Evolutionary conservation across 2,113 vertebrate species (phyloP).

Genomic region (Dryoscopus gambensis): DNA sequence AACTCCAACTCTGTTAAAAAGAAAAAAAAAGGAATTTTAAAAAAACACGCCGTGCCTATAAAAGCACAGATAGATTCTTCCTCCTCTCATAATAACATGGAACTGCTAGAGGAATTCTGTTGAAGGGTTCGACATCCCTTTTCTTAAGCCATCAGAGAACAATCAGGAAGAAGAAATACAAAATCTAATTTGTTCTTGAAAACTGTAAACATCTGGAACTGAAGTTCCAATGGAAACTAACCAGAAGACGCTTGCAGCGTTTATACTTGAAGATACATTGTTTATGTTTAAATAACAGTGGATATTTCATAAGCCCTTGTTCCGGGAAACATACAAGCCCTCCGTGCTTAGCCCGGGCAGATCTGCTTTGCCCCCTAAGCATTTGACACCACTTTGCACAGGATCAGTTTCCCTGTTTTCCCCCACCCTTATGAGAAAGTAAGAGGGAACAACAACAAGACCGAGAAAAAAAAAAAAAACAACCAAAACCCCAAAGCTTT

Average conservation of each 20-base stretch:
- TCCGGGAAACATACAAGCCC: background rate
- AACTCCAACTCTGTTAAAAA: background rate
- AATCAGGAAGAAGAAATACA: background rate
- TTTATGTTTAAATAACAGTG: background rate
- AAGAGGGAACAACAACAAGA: accelerated
- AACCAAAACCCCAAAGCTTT: background rate
- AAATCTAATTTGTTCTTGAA: background rate
- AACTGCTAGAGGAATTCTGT: background rate
- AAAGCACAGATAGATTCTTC: background rate
- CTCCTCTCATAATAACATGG: background rate
- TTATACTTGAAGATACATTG: background rate
- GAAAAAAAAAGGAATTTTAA: background rate
- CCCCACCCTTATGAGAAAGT: accelerated
- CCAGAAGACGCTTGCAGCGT: background rate
- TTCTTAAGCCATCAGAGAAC: background rate
- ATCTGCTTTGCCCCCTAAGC: background rate
- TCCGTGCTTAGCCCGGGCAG: background rate
- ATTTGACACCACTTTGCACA: background rate
- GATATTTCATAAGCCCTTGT: background rate
- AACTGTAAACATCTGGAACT: background rate
- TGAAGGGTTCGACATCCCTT: background rate
- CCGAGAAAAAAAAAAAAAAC: accelerated
- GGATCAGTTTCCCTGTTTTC: background rate
- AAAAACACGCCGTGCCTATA: background rate
- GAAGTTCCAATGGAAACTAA: background rate